phyloP scores from a whole-genome alignment of 2,113 vertebrate genomes.

The Cephalopholis sonnerati region DNA sequence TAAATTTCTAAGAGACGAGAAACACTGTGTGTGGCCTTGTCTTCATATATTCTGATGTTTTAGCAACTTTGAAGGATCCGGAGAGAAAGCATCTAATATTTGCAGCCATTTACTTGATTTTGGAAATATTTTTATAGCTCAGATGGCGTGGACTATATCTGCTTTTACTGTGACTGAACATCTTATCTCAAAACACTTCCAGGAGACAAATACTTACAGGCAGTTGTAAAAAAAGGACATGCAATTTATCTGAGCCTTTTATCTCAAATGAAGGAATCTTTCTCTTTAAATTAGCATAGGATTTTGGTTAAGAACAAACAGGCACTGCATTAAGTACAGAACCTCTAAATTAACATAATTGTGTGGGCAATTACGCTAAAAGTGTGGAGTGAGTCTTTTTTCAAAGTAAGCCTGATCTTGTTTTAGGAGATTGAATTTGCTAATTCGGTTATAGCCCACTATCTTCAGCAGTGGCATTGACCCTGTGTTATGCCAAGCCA shows the following conservation, averaged over 20 bases:
- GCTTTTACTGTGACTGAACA: slow-evolving; percentile 7
- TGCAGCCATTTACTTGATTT: background rate
- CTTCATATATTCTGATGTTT: background rate
- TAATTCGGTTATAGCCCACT: slow-evolving; percentile 77
- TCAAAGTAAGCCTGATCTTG: slow-evolving; percentile 67
- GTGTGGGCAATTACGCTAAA: slow-evolving; percentile 77
- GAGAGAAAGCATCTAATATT: background rate
- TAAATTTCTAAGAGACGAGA: slow-evolving; percentile 31
- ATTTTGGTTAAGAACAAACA: slow-evolving; percentile 55
- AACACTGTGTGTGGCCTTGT: slow-evolving; percentile 27
- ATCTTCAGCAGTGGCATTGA: slow-evolving; percentile 61
- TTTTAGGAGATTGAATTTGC: slow-evolving; percentile 73
- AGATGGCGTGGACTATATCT: slow-evolving; percentile 10
- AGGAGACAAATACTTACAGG: slow-evolving; percentile 21
- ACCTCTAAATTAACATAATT: slow-evolving; percentile 74
- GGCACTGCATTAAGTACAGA: slow-evolving; percentile 53
- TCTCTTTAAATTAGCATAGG: slow-evolving; percentile 50
- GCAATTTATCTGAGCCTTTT: slow-evolving; percentile 42
- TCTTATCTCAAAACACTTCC: slow-evolving; percentile 4
- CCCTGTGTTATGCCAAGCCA: slow-evolving; percentile 48
- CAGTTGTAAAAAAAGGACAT: background rate
- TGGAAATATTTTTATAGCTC: slow-evolving; percentile 2
- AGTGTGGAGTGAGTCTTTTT: slow-evolving; percentile 68
- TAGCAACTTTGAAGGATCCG: background rate
- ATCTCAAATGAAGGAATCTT: slow-evolving; percentile 37